Base-by-base conservation (phyloP, 1,140 invertebrate genomes). In the Bicyclus anynana region DNA sequence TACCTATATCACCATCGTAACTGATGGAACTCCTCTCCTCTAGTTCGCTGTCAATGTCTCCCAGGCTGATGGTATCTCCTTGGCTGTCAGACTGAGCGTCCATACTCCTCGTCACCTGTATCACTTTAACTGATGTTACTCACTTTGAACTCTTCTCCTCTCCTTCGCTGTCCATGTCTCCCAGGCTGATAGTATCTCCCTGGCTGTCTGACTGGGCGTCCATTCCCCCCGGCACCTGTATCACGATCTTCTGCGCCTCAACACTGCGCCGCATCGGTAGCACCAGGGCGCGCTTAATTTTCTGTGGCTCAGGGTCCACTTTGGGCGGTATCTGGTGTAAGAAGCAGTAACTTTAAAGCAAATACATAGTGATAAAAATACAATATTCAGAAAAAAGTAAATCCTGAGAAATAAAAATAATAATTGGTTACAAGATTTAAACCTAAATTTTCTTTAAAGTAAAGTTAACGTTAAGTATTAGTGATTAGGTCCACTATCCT, bases 211-310 rank as follows among this genome's bases (percentile, higher is more conserved):
- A 52, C 33, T 64, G 60, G 49, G 60, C 60, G 49, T 78, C 70
- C 1, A 65, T 12, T 9, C 20, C 44, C 13, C 44, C 66, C 0
- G 85, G 78, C 20, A 89, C 87, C 67, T 89, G 77, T 47, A 89
- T 89, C 14, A 89, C 81, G 4, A 89, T 89, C 37, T 89, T 89
- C 58, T 87, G 77, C 0, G 80, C 67, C 23, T 87, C 82, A 0
- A 85, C 66, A 13, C 68, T 70, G 0, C 88, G 74, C 4, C 86
- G 65, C 82, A 87, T 88, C 0, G 87, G 85, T 10, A 83, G 59
- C 0, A 89, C 84, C 13, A 86, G 46, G 0, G 80, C 86, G 38
- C 86, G 84, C 35, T 89, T 88, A 14, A 86, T 65, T 47, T 74
- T 72, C 5, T 63, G 57, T 0, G 74, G 59, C 35, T 86, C 82